Evolutionary conservation across 2,797 vertebrate species (phyloP).

Genomic region (Rhabdophis nuchalis): DNA sequence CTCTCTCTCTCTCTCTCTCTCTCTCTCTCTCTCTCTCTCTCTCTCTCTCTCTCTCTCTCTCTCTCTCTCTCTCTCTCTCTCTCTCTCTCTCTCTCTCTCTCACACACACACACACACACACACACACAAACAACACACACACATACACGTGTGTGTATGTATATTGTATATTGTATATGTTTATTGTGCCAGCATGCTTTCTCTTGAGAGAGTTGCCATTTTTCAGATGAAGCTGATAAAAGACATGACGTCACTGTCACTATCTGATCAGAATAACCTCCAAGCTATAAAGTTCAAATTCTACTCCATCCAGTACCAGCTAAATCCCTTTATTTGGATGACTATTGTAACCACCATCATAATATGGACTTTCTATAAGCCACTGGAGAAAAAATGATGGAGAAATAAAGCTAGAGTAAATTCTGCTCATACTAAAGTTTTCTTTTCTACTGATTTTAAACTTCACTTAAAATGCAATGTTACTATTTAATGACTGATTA

Average conservation of each 20-base stretch:
- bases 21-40: no score
- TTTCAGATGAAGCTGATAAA: not conserved
- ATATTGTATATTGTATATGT: not conserved
- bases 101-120: no score
- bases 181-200: not conserved
- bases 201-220: not conserved
- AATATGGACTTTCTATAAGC: not conserved
- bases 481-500: conserved; percentile 4
- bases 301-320: not conserved
- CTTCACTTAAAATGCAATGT: conserved; percentile 8
- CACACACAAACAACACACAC: no score
- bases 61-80: no score
- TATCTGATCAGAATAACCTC: not conserved
- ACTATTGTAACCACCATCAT: not conserved
- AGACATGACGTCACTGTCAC: not conserved
- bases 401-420: not conserved
- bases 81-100: no score
- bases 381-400: not conserved
- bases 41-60: no score
- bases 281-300: not conserved
- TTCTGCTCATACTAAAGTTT: not conserved
- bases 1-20: no score
- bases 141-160: not conserved
- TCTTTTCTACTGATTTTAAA: conserved; percentile 32
- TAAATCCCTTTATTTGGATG: not conserved